Conservation (phyloP, 2,113 vertebrate genomes). For the Bagarius yarrelli region DNA sequence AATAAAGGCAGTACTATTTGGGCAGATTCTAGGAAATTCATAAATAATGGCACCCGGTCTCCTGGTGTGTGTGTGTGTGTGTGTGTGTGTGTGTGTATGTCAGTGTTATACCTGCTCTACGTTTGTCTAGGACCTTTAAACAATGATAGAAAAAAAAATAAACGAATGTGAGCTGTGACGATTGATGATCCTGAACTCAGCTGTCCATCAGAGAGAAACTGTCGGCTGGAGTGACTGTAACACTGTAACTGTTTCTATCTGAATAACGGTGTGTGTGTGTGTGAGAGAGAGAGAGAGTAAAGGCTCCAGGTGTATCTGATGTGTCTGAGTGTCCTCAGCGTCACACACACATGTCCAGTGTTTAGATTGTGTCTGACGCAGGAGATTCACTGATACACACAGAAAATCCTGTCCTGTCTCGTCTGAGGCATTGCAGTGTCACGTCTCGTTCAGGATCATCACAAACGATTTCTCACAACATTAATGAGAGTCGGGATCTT, state of each 20-base stretch:
- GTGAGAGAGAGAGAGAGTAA: background rate
- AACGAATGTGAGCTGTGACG: background rate
- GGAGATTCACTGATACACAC: background rate
- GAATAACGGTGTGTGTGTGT: background rate
- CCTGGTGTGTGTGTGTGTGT: background rate
- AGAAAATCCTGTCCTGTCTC: background rate
- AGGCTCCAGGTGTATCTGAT: conserved; percentile 24
- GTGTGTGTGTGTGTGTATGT: too few species aligned
- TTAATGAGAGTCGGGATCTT: background rate
- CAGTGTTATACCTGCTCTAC: background rate
- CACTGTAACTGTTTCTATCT: background rate
- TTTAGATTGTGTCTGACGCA: conserved; percentile 26
- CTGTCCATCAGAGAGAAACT: background rate
- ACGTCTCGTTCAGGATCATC: background rate
- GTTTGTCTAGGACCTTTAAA: background rate
- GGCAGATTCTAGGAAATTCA: background rate
- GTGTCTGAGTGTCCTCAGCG: conserved; percentile 25
- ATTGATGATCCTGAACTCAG: background rate
- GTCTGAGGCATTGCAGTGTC: background rate
- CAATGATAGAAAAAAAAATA: background rate
- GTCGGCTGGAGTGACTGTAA: background rate
- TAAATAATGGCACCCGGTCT: background rate
- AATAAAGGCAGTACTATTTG: background rate
- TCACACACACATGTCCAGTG: conserved; percentile 25
- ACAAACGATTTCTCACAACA: background rate